phyloP scores from a whole-genome alignment of 1,140 invertebrate genomes.

The Gonioctena quinquepunctata region DNA sequence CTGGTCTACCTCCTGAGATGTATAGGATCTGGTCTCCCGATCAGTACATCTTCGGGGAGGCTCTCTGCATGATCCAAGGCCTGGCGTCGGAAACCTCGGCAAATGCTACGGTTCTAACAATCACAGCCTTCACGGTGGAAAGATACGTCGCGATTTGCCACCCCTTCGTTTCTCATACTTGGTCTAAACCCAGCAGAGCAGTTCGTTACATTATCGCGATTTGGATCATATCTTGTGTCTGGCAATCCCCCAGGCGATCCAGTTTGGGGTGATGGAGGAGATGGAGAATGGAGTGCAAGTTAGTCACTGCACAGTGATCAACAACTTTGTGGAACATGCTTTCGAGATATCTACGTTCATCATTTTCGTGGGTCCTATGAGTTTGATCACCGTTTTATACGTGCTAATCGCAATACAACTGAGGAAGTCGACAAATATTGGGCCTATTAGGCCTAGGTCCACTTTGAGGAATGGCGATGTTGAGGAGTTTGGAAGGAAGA shows the following conservation, averaged over 20 bases:
- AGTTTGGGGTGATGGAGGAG: constrained; percentile 53
- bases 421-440: constrained; percentile 46
- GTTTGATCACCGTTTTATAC: constrained; percentile 62
- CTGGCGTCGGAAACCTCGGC: constrained; percentile 76
- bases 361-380: constrained; percentile 65
- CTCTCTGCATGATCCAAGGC: constrained; percentile 73
- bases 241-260: constrained; percentile 63
- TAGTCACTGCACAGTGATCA: constrained; percentile 42
- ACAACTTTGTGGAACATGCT: constrained; percentile 49
- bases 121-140: constrained; percentile 73
- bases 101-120: constrained; percentile 67
- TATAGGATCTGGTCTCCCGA: constrained; percentile 77
- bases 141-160: constrained; percentile 75
- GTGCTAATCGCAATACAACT: constrained; percentile 60
- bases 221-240: constrained; percentile 62
- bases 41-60: constrained; percentile 72
- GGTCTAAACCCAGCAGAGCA: constrained; percentile 62
- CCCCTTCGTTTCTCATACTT: constrained; percentile 58
- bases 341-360: constrained; percentile 62
- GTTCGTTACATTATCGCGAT: constrained; percentile 63
- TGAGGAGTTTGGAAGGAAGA: constrained; percentile 23
- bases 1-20: constrained; percentile 77
- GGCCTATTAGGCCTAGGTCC: constrained; percentile 11
- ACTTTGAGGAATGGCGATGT: constrained; percentile 12
- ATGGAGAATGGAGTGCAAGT: constrained; percentile 29